Evolutionary conservation across 2,113 vertebrate species (phyloP).

Genomic region (Nothobranchius kuhntae): DNA sequence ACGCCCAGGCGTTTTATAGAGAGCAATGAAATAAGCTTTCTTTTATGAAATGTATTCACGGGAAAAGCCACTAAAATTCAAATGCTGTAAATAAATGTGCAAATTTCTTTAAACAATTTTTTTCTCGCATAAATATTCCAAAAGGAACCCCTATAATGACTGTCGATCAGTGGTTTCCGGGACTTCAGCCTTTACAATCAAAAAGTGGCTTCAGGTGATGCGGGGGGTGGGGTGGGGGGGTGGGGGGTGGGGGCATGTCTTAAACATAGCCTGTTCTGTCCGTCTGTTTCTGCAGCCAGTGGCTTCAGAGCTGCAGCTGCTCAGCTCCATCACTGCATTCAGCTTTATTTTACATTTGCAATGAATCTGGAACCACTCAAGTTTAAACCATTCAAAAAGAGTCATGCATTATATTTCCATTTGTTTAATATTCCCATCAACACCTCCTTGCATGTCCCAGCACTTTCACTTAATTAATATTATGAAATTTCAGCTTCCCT

Average conservation of each 20-base stretch:
- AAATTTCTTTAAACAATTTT: too few relatives aligned
- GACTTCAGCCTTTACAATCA: neutral
- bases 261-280: neutral
- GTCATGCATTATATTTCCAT: neutral
- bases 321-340: slow-evolving; percentile 29
- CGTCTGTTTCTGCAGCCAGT: slow-evolving; percentile 4
- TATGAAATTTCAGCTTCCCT: slow-evolving; percentile 32
- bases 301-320: slow-evolving; percentile 67
- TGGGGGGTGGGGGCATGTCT: neutral
- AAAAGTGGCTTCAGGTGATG: neutral
- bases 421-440: slow-evolving; percentile 4
- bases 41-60: too few relatives aligned
- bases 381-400: neutral
- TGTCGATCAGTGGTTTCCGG: too few relatives aligned
- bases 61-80: too few relatives aligned
- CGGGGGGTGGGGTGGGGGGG: neutral
- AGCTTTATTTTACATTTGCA: neutral
- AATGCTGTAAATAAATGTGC: too few relatives aligned
- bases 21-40: too few relatives aligned
- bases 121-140: too few relatives aligned
- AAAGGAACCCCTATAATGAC: too few relatives aligned
- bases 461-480: slow-evolving; percentile 30
- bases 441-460: neutral
- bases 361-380: neutral
- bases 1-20: too few relatives aligned